These are phyloP conservation scores for Stratiomys singularior DNA, from an alignment of 2,888 invertebrate species.

Conservation along the genomic window DNA sequence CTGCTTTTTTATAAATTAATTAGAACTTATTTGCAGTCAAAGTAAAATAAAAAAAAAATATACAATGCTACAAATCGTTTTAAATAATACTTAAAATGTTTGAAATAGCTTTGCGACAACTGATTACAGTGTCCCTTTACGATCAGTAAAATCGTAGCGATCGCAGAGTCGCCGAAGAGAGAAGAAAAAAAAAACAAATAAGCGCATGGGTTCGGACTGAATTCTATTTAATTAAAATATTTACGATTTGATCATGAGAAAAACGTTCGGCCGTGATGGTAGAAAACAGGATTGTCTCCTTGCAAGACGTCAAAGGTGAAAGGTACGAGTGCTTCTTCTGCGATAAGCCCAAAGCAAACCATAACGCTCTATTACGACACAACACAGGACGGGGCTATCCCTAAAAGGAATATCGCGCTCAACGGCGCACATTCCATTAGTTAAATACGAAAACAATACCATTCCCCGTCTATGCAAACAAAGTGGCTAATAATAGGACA, in stretches of 20 bases:
- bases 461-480: slow-evolving; percentile 53
- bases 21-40: no score
- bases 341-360: not conserved
- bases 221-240: slow-evolving; percentile 51
- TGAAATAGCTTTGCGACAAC: slow-evolving; percentile 43
- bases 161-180: not conserved
- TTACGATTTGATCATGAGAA: slow-evolving; percentile 51
- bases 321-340: slow-evolving; percentile 17
- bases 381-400: not conserved
- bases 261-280: slow-evolving; percentile 44
- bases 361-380: not conserved
- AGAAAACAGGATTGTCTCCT: slow-evolving; percentile 30
- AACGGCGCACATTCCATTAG: slow-evolving; percentile 44
- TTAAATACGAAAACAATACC: slow-evolving; percentile 46
- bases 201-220: slow-evolving; percentile 18
- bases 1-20: no score
- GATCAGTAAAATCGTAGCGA: slow-evolving; percentile 35
- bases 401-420: slow-evolving; percentile 45
- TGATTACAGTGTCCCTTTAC: slow-evolving; percentile 40
- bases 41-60: no score
- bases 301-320: slow-evolving; percentile 44
- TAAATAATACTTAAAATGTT: not conserved
- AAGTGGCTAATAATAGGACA: slow-evolving; percentile 56
- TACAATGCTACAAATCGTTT: no score
- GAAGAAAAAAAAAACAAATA: not conserved